Base-by-base conservation (phyloP, 2,113 vertebrate genomes). In the Callaeas wilsoni region DNA sequence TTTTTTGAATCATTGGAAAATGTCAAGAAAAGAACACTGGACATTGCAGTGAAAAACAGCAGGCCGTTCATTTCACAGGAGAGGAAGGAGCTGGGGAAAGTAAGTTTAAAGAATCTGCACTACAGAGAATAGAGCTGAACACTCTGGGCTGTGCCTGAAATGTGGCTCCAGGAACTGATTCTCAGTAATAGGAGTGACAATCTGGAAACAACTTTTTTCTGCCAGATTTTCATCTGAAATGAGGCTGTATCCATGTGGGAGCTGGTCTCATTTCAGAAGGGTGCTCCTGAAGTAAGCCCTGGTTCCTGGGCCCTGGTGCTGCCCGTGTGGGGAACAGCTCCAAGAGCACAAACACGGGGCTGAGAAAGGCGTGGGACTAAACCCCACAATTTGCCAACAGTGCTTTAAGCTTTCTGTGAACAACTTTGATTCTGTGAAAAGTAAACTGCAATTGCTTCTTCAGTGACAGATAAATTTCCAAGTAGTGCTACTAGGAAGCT, bases 21-120 rank as follows among this genome's bases (percentile, higher is more conserved):
- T 42, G 98, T 98, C 50, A 96, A 97, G 96, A 98, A 85, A 82
- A 98, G 99, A 84, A 98, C 98, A 30, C 87, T 99, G 94, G 99
- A 99, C 11, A 83, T 99, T 6, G 97, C 99, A 1, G 99, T 99
- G 90, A 99, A 99, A 94, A 99, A 99, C 88, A 99, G 98, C 75
- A 98, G 96, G 77, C 98, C 98, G 2, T 98, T 99, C 77, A 98
- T 98, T 91, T 98, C 98, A 27, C 98, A 98, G 65, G 98, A 99
- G 62, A 98, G 98, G 44, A 99, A 99, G 87, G 99, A 99, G 94
- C 97, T 99, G 78, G 99, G 99, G 82, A 99, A 98, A 97, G 99
- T 99, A 95, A 96, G 97, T 96, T 60, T 13, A 71, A 60, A 79
- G 21, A 64, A 53, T 27, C 11, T 49, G 6, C 9, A 4, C 21